Evolutionary conservation across 2,888 invertebrate genomes (phyloP).

Genomic region (Minunthozetes semirufus): DNA sequence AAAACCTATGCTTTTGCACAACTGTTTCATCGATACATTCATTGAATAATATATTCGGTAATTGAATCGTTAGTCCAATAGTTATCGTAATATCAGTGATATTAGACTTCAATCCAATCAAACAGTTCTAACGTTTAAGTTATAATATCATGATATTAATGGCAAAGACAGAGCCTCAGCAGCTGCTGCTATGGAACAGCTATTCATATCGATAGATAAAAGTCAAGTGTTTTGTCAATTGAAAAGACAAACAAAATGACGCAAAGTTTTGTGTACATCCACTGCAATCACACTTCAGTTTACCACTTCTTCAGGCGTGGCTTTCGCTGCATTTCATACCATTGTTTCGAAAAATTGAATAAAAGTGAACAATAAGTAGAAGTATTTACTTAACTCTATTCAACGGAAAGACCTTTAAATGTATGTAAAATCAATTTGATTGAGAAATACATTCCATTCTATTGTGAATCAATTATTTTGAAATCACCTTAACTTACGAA

Average conservation of each 20-base stretch:
- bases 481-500: no score
- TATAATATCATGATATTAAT: no score
- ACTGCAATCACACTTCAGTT: neutral
- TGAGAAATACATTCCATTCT: no score
- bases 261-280: neutral
- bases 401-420: no score
- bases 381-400: neutral
- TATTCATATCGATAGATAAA: neutral
- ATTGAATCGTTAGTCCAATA: neutral
- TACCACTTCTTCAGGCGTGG: neutral
- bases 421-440: no score
- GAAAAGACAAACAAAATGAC: neutral
- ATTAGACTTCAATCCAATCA: no score
- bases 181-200: neutral
- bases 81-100: no score
- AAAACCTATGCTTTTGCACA: neutral
- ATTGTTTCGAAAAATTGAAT: neutral
- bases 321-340: neutral
- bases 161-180: slow-evolving; percentile 2
- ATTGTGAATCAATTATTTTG: no score
- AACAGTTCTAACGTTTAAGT: no score
- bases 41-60: neutral
- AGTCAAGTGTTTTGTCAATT: neutral
- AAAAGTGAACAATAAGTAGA: neutral
- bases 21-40: neutral